Percentiles rank a stretch among this genome's conserved stretches.
These are phyloP conservation scores for Helicoverpa zea DNA, from an alignment of 1,140 invertebrate species.

Conservation along the genomic window DNA sequence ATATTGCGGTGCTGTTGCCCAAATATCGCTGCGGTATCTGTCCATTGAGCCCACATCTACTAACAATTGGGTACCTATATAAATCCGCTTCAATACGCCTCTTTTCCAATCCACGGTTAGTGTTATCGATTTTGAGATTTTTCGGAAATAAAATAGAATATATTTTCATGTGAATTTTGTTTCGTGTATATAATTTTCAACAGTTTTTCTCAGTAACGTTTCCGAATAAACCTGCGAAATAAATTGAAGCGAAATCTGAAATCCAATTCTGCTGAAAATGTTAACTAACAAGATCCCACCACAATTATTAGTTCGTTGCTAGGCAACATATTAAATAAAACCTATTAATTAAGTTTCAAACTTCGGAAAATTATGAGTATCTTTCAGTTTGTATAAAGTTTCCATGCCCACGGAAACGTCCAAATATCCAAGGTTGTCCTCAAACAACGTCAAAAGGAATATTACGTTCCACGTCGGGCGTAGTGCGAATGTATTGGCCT, in stretches of 20 bases:
- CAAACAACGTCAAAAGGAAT: slow-evolving; percentile 17
- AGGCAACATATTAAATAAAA: slow-evolving; percentile 28
- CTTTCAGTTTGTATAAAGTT: slow-evolving; percentile 17
- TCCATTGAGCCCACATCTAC: background rate
- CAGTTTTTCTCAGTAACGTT: background rate
- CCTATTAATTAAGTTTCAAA: slow-evolving; percentile 31
- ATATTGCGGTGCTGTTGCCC: slow-evolving; percentile 9
- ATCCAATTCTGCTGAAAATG: background rate
- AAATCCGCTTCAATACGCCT: background rate
- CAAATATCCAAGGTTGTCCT: slow-evolving; percentile 26
- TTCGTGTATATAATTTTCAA: background rate
- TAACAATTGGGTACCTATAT: background rate
- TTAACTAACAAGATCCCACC: background rate
- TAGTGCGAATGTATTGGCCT: slow-evolving; percentile 28
- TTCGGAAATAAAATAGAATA: background rate
- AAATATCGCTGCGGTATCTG: slow-evolving; percentile 12
- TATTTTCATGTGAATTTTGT: background rate
- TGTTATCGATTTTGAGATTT: background rate
- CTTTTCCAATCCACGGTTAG: background rate
- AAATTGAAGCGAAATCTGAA: background rate
- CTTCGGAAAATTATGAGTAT: slow-evolving; percentile 12
- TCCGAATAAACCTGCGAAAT: background rate
- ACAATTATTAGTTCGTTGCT: slow-evolving; percentile 16
- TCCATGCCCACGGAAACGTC: background rate
- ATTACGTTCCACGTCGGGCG: slow-evolving; percentile 10